A percentile compares a stretch with the other conserved stretches of the same genome.
Evolutionary conservation across 2,888 invertebrate genomes (phyloP).

Genomic region (Hypsopygia costalis): DNA sequence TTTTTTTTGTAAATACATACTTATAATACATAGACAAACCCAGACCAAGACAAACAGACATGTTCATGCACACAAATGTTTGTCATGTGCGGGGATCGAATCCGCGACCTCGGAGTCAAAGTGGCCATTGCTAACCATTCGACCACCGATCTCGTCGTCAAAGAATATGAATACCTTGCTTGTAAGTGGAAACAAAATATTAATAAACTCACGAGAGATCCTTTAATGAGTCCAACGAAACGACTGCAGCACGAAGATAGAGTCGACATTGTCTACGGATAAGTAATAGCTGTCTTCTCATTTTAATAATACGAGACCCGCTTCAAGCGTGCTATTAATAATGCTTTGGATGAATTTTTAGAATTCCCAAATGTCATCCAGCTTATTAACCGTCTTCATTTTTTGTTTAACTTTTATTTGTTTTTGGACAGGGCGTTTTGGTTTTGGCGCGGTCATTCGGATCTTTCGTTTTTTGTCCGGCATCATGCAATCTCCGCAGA

Average conservation of each 20-base stretch:
- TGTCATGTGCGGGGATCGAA: no score
- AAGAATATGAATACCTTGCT: no score
- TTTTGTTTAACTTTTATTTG: conserved; percentile 75
- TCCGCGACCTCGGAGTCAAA: no score
- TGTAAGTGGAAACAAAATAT: neutral
- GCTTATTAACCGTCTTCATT: conserved; percentile 78
- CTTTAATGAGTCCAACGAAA: conserved; percentile 34
- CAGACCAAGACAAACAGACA: no score
- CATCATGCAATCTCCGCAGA: conserved; percentile 65
- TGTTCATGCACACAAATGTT: no score
- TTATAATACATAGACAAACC: no score
- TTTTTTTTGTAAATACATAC: no score
- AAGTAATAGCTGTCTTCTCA: conserved; percentile 61
- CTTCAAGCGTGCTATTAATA: conserved; percentile 72
- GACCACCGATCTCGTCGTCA: no score
- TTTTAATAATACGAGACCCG: conserved; percentile 63
- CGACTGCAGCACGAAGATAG: conserved; percentile 32
- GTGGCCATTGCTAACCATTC: no score
- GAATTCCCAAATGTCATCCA: conserved; percentile 80
- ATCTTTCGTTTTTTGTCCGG: conserved; percentile 74
- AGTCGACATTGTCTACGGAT: conserved; percentile 51
- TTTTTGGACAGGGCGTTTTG: conserved; percentile 69
- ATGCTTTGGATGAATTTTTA: conserved; percentile 73
- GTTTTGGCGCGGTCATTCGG: conserved; percentile 77
- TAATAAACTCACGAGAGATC: conserved; percentile 21